Base-by-base conservation (phyloP, 2,113 vertebrate species). In the Triplophysa siluroides region DNA sequence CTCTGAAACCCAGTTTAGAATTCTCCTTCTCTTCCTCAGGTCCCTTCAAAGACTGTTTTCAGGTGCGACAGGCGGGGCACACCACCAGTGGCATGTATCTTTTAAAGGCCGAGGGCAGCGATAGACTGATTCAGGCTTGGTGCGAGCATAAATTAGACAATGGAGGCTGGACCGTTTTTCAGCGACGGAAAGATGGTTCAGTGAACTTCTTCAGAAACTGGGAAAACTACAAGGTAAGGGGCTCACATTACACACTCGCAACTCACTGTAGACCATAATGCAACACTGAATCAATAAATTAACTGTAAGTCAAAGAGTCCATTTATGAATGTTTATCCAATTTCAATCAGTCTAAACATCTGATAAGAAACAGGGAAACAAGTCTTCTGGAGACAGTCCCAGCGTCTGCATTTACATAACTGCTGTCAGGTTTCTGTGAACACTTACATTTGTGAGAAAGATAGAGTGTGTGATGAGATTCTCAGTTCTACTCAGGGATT, bases 181-280 rank as follows among this genome's bases (percentile, higher is more conserved):
- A 99, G 88, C 95, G 95, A 78, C 95, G 98, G 85, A 95, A 81
- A 88, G 98, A 99, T 10, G 98, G 98, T 81, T 95, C 98, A 3
- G 95, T 97, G 68, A 99, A 99, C 89, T 99, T 99, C 87, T 99
- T 99, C 89, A 94, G 97, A 74, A 99, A 99, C 43, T 99, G 97
- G 97, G 98, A 99, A 72, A 99, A 94, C 81, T 99, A 99, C 79
- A 99, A 99, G 93, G 98, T 96, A 93, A 87, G 76, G 18, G 2
- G 18, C 19, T 5, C 10, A 4, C 13, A 54, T 19, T 29, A 33
- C 16, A 33, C 26, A 12, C 1, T 16, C 8, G 9, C 13, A 69
- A 16, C 16, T 9, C 16, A 21, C 3, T 71, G 16, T n/a, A 41
- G 29, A 60, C 19, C 7, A 8, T 23, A 8, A 5, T 16, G 1